These are phyloP conservation scores for Champsocephalus gunnari DNA, from an alignment of 2,797 vertebrate genomes.

Conservation along the genomic window DNA sequence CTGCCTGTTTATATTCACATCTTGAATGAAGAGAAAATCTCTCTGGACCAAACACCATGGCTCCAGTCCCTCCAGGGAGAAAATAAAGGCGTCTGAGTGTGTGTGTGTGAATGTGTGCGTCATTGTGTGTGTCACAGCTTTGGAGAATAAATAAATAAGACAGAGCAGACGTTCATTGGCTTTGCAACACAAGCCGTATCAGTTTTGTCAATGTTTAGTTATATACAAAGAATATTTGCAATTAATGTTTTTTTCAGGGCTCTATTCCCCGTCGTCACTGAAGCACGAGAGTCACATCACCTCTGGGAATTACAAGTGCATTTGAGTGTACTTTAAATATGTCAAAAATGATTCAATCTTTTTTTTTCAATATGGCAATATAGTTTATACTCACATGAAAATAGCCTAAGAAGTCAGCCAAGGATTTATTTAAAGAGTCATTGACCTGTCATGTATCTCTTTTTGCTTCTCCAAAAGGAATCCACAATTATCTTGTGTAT, in stretches of 20 bases:
- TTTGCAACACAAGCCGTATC: constrained; percentile 30
- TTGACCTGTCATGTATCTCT: constrained; percentile 6
- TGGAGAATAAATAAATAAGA: constrained; percentile 52
- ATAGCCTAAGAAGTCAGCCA: not conserved
- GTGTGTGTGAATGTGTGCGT: constrained; percentile 18
- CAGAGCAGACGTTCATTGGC: constrained; percentile 31
- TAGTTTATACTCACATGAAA: not conserved
- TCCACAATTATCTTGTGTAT: not conserved
- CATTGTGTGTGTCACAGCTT: constrained; percentile 24
- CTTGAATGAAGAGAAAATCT: constrained; percentile 30
- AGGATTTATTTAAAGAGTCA: constrained; percentile 11
- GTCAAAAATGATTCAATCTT: constrained; percentile 9
- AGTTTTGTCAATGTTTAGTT: constrained; percentile 18
- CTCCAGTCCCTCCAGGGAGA: constrained; percentile 34
- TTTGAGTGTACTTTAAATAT: constrained; percentile 17
- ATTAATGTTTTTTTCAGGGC: constrained; percentile 23
- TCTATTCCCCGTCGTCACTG: constrained; percentile 16
- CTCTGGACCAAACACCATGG: constrained; percentile 23
- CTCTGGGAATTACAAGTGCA: constrained; percentile 7
- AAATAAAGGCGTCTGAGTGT: constrained; percentile 31
- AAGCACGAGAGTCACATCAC: constrained; percentile 29
- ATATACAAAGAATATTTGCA: constrained; percentile 25
- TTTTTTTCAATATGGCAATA: not conserved
- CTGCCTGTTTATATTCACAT: constrained; percentile 10
- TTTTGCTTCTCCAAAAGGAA: constrained; percentile 1